Conservation (phyloP, 1,140 invertebrate species). For the Drosophila lacteicornis region DNA sequence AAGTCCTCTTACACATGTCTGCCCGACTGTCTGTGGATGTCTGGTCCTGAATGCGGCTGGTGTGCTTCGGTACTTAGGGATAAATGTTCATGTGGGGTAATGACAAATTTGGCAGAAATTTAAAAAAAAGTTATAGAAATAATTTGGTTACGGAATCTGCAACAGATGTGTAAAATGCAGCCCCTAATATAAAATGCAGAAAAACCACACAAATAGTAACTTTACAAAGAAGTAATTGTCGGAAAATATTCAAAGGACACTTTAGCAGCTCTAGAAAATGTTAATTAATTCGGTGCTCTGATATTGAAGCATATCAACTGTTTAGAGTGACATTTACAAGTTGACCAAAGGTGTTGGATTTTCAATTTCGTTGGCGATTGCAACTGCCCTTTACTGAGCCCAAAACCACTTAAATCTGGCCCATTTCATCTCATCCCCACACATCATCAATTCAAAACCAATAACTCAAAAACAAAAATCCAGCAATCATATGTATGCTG, state of each 20-base stretch:
- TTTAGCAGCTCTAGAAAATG: background rate
- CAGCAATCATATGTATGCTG: conserved; percentile 64
- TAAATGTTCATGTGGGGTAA: background rate
- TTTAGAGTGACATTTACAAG: conserved; percentile 4
- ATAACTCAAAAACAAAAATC: conserved; percentile 77
- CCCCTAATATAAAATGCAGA: background rate
- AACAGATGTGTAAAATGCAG: background rate
- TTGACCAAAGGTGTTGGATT: conserved; percentile 4
- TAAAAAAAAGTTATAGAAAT: conserved; percentile 3
- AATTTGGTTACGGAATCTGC: background rate
- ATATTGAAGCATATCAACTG: background rate
- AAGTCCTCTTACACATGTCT: conserved; percentile 60
- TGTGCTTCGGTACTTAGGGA: background rate
- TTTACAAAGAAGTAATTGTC: background rate
- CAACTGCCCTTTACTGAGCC: background rate
- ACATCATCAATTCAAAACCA: conserved; percentile 77
- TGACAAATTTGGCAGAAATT: conserved; percentile 26
- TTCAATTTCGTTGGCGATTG: conserved; percentile 7
- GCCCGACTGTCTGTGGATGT: conserved; percentile 21
- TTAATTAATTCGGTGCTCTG: background rate
- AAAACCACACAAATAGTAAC: background rate
- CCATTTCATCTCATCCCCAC: conserved; percentile 32
- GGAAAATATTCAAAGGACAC: conserved; percentile 2
- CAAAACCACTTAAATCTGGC: conserved; percentile 6
- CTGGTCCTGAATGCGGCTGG: background rate